Evolutionary conservation across 2,888 invertebrate genomes (phyloP).

Genomic region (Leucophora obtusa): DNA sequence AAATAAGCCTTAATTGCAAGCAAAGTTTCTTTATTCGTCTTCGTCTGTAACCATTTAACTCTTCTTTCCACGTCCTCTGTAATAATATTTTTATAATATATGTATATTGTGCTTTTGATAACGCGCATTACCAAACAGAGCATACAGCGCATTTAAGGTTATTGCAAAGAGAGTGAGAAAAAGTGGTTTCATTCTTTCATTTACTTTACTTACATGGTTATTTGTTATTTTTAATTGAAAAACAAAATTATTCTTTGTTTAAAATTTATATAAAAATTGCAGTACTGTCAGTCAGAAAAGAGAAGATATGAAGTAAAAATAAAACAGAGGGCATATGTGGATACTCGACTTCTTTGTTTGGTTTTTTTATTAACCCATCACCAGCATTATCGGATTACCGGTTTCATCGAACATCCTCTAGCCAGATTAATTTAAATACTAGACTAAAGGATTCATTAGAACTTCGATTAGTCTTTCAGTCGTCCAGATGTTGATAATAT

Average conservation of each 20-base stretch:
- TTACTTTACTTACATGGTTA: slow-evolving; percentile 11
- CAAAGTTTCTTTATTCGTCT: slow-evolving; percentile 19
- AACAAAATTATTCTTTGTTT: slow-evolving; percentile 42
- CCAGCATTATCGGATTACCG: too few species aligned
- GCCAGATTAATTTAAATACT: too few species aligned
- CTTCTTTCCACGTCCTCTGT: not conserved
- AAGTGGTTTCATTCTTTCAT: slow-evolving; percentile 36
- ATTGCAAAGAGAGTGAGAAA: slow-evolving; percentile 51
- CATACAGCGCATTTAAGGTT: slow-evolving; percentile 55
- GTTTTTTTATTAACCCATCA: not conserved
- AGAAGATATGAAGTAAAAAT: not conserved
- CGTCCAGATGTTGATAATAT: too few species aligned
- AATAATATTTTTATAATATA: slow-evolving; percentile 2
- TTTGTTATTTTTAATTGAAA: slow-evolving; percentile 30
- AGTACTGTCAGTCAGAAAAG: not conserved
- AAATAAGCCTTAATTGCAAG: slow-evolving; percentile 44
- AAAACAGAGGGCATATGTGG: not conserved
- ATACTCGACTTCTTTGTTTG: not conserved
- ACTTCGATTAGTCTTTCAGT: too few species aligned
- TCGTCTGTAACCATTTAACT: not conserved
- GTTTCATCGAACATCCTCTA: too few species aligned
- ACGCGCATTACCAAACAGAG: slow-evolving; percentile 61
- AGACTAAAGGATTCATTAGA: too few species aligned
- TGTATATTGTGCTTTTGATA: too few species aligned
- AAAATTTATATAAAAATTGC: slow-evolving; percentile 4